Evolutionary conservation across 2,113 vertebrate species (phyloP).

Genomic region (Panthera tigris): DNA sequence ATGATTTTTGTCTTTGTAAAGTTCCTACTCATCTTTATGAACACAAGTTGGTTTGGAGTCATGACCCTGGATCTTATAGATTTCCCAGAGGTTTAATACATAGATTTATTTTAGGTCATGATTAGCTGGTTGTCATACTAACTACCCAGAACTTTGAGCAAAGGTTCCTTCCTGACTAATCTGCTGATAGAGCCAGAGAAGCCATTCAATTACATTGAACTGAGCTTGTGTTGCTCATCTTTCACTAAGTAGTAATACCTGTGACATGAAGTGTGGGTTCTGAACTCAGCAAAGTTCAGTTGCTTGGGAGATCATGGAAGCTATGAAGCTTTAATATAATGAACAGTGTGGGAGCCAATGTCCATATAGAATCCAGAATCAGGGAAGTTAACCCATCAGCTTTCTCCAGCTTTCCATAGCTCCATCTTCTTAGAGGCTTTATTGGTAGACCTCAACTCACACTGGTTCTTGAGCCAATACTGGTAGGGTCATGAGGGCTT

Average conservation of each 20-base stretch:
- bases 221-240: not conserved
- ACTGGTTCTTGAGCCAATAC: not conserved
- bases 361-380: not conserved
- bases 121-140: not conserved
- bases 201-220: not conserved
- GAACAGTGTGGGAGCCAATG: not conserved
- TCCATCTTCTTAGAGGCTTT: not conserved
- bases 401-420: not conserved
- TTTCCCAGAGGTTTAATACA: not conserved
- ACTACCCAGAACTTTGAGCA: not conserved
- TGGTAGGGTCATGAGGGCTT: not conserved
- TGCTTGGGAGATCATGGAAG: not conserved
- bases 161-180: not conserved
- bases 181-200: not conserved
- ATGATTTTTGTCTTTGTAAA: not conserved
- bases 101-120: not conserved
- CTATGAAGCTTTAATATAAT: conserved; percentile 17
- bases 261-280: not conserved
- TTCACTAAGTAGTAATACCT: not conserved
- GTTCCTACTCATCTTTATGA: not conserved
- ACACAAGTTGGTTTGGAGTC: not conserved
- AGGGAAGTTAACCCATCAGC: not conserved
- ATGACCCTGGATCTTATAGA: not conserved
- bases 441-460: not conserved
- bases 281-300: not conserved